Conservation (phyloP, 2,113 vertebrate species). For the Lampris megalopsis region DNA sequence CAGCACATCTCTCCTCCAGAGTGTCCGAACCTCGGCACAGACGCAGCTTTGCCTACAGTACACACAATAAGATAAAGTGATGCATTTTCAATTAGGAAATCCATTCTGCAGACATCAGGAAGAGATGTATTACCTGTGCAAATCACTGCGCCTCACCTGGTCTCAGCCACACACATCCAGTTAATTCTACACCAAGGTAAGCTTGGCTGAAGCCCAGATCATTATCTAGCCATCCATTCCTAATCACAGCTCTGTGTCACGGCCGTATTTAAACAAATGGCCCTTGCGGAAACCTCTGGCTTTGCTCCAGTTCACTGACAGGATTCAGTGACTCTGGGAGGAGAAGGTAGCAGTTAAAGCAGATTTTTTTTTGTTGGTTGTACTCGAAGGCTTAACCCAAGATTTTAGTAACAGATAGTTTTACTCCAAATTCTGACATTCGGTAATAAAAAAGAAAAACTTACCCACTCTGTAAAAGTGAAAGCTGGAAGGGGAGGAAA, state of each 20-base stretch:
- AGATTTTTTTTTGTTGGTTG: background rate
- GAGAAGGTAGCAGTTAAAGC: constrained; percentile 7
- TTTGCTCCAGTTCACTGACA: constrained; percentile 47
- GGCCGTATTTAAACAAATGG: constrained; percentile 73
- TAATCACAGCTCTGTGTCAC: constrained; percentile 60
- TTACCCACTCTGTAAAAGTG: too few relatives aligned
- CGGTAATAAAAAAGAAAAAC: too few relatives aligned
- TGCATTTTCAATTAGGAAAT: constrained; percentile 35
- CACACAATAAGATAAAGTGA: constrained; percentile 14
- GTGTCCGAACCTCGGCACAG: too few relatives aligned
- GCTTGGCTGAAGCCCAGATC: constrained; percentile 55
- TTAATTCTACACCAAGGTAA: constrained; percentile 49
- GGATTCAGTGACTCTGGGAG: constrained; percentile 37
- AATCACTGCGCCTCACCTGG: constrained; percentile 48
- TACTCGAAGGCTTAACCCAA: background rate
- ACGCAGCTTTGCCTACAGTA: constrained; percentile 15
- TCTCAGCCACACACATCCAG: constrained; percentile 55
- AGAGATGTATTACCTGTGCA: constrained; percentile 53
- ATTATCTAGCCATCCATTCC: constrained; percentile 70
- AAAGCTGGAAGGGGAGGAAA: too few relatives aligned
- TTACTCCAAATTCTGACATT: too few relatives aligned
- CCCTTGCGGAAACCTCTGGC: constrained; percentile 58
- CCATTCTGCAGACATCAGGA: constrained; percentile 41
- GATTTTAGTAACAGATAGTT: too few relatives aligned
- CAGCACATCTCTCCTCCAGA: too few relatives aligned